phyloP scores from a whole-genome alignment of 2,888 invertebrate genomes.

The Eilema caniola region DNA sequence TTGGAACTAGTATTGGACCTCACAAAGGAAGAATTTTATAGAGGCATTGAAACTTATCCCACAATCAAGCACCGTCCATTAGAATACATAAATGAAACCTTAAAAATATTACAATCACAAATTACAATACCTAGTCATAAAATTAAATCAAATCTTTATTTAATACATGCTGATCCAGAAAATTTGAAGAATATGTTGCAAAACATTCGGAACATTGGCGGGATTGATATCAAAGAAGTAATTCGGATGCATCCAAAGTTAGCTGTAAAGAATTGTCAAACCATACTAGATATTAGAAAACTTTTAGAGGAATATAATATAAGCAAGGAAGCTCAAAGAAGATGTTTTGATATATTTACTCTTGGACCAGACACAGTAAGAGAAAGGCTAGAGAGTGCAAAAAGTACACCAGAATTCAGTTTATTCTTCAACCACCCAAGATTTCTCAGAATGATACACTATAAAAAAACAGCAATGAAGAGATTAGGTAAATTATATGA shows the following conservation, averaged over 20 bases:
- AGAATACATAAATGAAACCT: constrained; percentile 71
- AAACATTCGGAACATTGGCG: constrained; percentile 71
- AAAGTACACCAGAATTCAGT: constrained; percentile 74
- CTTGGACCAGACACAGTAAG: constrained; percentile 72
- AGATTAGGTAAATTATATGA: constrained; percentile 69
- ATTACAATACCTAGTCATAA: constrained; percentile 72
- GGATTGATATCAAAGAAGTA: constrained; percentile 79
- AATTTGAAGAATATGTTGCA: constrained; percentile 75
- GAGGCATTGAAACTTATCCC: constrained; percentile 77
- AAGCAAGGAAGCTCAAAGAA: constrained; percentile 75
- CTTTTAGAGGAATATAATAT: constrained; percentile 73
- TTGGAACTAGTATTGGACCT: constrained; percentile 77
- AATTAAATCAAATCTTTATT: constrained; percentile 79
- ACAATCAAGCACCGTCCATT: constrained; percentile 81
- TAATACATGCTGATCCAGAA: constrained; percentile 77
- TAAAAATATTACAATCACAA: constrained; percentile 70
- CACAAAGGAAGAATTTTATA: constrained; percentile 70
- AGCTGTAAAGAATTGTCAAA: constrained; percentile 68
- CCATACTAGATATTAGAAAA: constrained; percentile 68
- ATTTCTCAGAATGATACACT: constrained; percentile 79
- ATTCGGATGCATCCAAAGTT: constrained; percentile 78
- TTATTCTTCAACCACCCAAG: constrained; percentile 75
- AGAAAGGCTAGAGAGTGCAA: constrained; percentile 72
- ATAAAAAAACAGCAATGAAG: constrained; percentile 73
- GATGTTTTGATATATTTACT: constrained; percentile 80